Conservation (phyloP, 1,140 invertebrate species). For the Gerris buenoi region DNA sequence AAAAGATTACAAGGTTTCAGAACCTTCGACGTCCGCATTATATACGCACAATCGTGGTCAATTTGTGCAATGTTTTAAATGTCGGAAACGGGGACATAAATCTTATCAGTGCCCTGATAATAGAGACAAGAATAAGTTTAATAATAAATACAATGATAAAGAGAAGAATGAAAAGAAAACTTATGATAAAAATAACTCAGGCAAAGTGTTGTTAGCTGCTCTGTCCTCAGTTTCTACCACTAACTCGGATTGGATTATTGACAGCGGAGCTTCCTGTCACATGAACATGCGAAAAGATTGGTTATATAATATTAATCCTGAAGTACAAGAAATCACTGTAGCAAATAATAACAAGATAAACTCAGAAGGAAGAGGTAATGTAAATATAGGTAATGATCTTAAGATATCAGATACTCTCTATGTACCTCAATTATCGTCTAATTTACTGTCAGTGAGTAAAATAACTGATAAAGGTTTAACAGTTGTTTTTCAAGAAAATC, state of each 20-base stretch:
- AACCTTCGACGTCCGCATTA: neutral
- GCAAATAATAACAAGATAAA: neutral
- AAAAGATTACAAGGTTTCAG: neutral
- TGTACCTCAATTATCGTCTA: neutral
- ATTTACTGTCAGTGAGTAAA: conserved; percentile 6
- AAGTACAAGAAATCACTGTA: conserved; percentile 2
- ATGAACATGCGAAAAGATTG: neutral
- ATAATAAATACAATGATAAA: neutral
- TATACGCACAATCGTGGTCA: neutral
- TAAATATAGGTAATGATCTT: neutral
- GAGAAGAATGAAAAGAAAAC: neutral
- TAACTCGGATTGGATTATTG: conserved; percentile 2
- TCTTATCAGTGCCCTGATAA: neutral
- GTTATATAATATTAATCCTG: neutral
- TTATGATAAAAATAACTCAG: neutral
- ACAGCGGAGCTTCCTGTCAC: neutral
- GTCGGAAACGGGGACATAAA: conserved; percentile 3
- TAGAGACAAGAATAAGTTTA: conserved; percentile 2
- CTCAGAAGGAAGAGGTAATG: neutral
- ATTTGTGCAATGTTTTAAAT: neutral
- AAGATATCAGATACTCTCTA: neutral
- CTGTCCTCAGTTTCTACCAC: neutral
- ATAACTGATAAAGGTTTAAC: conserved; percentile 1
- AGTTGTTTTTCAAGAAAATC: neutral
- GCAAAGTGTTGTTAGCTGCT: neutral